Evolutionary conservation across 2,113 vertebrate genomes (phyloP).

Genomic region (Spea multiplicata): DNA sequence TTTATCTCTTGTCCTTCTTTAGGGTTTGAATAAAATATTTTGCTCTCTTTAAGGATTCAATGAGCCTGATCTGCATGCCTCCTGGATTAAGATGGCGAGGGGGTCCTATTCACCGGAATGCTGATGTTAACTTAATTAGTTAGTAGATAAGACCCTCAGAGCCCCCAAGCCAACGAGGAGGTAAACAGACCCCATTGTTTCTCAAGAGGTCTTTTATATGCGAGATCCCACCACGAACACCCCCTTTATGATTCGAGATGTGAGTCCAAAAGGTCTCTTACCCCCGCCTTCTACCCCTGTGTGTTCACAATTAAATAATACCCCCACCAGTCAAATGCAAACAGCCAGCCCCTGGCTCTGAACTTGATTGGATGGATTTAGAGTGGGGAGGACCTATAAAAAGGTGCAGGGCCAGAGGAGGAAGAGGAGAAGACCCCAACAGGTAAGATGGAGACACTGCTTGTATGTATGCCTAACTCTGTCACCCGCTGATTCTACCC

Average conservation of each 20-base stretch:
- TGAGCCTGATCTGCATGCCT: too few species aligned
- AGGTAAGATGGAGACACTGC: conserved; percentile 9
- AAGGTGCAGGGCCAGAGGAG: background rate
- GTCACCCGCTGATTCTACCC: too few species aligned
- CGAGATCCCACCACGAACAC: conserved; percentile 20
- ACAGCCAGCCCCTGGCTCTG: background rate
- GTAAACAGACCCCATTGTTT: conserved; percentile 34
- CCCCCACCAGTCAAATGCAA: conserved; percentile 23
- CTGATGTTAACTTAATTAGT: conserved; percentile 21
- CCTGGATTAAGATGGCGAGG: too few species aligned
- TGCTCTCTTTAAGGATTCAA: too few species aligned
- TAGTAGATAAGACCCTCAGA: background rate
- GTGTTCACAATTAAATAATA: conserved; percentile 33
- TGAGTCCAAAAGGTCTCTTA: conserved; percentile 25
- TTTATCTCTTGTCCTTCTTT: too few species aligned
- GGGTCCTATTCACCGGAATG: too few species aligned
- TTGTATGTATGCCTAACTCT: too few species aligned
- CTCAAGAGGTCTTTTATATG: conserved; percentile 4
- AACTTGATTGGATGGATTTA: conserved; percentile 27
- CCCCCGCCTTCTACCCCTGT: conserved; percentile 6
- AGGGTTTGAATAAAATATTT: too few species aligned
- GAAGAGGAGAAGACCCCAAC: background rate
- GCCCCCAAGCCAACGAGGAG: background rate
- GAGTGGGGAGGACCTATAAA: background rate
- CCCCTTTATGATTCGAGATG: conserved; percentile 33